Percentiles rank a stretch among this genome's conserved stretches.
phyloP scores from a whole-genome alignment of 2,113 vertebrate species.

The Rostratula benghalensis region DNA sequence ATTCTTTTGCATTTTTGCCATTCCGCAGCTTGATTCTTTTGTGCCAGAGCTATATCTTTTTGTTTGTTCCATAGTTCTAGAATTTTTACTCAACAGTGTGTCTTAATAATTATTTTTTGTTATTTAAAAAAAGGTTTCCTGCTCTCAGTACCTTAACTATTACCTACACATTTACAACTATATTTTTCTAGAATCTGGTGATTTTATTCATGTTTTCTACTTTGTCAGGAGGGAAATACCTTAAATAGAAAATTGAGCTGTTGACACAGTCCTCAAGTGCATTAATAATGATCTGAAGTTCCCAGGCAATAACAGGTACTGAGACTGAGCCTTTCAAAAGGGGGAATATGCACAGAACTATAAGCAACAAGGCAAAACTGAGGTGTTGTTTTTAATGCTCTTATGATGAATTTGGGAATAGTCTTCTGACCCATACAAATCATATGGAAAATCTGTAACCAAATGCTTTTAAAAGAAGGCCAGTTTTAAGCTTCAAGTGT shows the following conservation, averaged over 20 bases:
- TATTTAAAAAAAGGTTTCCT: neutral
- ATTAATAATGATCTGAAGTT: neutral
- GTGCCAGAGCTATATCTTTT: neutral
- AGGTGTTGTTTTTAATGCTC: neutral
- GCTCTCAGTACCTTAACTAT: neutral
- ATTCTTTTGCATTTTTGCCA: neutral
- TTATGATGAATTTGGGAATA: neutral
- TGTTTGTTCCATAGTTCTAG: neutral
- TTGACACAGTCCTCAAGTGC: neutral
- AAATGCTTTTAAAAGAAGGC: neutral
- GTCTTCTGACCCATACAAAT: neutral
- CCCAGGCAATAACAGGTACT: neutral
- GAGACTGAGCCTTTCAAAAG: neutral
- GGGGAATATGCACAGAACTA: neutral
- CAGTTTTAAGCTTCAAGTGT: neutral
- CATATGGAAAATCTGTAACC: neutral
- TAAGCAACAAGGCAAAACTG: neutral
- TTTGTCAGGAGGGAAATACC: neutral
- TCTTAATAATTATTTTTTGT: neutral
- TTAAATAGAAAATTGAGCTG: neutral
- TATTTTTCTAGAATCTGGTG: neutral
- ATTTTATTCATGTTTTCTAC: neutral
- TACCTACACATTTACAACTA: neutral
- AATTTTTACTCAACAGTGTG: neutral
- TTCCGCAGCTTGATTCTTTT: neutral